phyloP scores from a whole-genome alignment of 2,888 invertebrate species.

The Himalopsyche kuldschensis region DNA sequence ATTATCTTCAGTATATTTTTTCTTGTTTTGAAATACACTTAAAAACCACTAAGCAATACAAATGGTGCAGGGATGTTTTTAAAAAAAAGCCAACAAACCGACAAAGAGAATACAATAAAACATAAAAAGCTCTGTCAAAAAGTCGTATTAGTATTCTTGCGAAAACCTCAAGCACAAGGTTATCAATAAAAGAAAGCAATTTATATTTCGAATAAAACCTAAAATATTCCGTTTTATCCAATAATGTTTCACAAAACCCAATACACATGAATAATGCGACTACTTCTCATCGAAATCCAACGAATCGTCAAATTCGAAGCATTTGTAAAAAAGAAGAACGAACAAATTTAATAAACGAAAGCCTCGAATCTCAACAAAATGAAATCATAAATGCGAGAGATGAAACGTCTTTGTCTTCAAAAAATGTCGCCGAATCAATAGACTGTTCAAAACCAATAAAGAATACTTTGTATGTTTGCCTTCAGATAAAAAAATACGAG shows the following conservation, averaged over 20 bases:
- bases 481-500: not conserved
- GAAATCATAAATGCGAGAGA: constrained; percentile 1
- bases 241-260: constrained; percentile 1
- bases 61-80: not conserved
- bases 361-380: not conserved
- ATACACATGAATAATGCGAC: not conserved
- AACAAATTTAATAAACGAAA: not conserved
- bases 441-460: not conserved
- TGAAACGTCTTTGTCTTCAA: not conserved
- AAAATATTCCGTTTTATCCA: not conserved
- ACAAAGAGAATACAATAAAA: not conserved
- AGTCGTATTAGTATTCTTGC: not conserved
- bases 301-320: constrained; percentile 1
- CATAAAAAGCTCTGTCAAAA: not conserved
- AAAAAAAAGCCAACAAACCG: not conserved
- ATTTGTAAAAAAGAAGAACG: not conserved
- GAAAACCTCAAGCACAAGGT: not conserved
- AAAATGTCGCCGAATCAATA: not conserved
- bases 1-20: not conserved
- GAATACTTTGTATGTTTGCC: not conserved
- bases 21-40: not conserved
- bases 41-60: not conserved
- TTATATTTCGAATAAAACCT: not conserved
- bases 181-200: not conserved
- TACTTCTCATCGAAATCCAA: not conserved